phyloP scores from a whole-genome alignment of 2,797 vertebrate genomes.

The Setipinna tenuifilis region DNA sequence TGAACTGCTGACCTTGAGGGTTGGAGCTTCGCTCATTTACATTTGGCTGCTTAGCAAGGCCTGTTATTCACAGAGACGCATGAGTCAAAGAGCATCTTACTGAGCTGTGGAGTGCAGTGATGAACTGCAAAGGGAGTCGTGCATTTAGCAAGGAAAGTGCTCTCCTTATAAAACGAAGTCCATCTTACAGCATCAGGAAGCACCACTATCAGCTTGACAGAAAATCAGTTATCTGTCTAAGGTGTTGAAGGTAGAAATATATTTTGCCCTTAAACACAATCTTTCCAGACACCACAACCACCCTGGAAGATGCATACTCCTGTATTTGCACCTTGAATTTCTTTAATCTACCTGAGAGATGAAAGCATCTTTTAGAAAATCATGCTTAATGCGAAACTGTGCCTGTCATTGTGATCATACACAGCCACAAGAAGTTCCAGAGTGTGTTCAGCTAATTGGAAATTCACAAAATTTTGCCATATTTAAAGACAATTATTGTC shows the following conservation, averaged over 20 bases:
- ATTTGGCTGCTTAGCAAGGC: conserved; percentile 54
- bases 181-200: background rate
- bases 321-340: background rate
- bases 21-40: conserved; percentile 51
- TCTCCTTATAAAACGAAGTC: background rate
- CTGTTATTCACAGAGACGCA: conserved; percentile 47
- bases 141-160: background rate
- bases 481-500: conserved; percentile 15
- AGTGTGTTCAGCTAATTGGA: background rate
- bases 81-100: conserved; percentile 46
- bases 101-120: conserved; percentile 15
- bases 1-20: conserved; percentile 39
- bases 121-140: conserved; percentile 41
- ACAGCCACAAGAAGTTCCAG: background rate
- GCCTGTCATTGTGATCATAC: background rate
- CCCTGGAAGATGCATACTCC: background rate
- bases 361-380: background rate
- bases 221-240: background rate
- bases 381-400: background rate
- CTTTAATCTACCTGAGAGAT: background rate
- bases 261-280: background rate
- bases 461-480: background rate
- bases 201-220: background rate
- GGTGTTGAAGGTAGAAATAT: background rate
- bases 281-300: background rate